Conservation (phyloP, 1,140 invertebrate genomes). For the Trissolcus basalis region DNA sequence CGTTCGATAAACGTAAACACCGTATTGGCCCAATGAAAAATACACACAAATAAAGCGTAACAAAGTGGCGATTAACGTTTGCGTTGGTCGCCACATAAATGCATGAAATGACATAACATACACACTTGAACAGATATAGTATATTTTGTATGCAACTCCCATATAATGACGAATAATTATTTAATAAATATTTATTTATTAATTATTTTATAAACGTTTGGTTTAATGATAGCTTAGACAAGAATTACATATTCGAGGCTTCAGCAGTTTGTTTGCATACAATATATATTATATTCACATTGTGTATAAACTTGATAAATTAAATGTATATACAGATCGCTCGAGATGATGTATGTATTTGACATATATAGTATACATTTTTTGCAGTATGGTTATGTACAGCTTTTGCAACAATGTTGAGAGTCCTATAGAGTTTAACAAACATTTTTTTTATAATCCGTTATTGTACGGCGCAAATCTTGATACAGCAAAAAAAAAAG, state of each 20-base stretch:
- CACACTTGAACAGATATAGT: constrained; percentile 23
- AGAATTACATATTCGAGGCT: background rate
- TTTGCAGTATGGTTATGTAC: constrained; percentile 54
- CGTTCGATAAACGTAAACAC: constrained; percentile 57
- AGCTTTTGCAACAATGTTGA: constrained; percentile 49
- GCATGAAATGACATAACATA: constrained; percentile 37
- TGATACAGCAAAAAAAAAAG: background rate
- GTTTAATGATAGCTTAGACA: background rate
- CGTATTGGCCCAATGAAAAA: constrained; percentile 37
- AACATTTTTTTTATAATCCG: constrained; percentile 32
- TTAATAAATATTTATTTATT: background rate
- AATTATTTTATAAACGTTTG: background rate
- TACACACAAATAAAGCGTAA: constrained; percentile 49
- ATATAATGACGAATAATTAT: no score
- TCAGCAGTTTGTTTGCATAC: constrained; percentile 22
- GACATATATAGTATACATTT: constrained; percentile 36
- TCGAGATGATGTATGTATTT: constrained; percentile 52
- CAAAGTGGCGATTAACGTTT: constrained; percentile 31
- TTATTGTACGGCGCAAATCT: constrained; percentile 13
- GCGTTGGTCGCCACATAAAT: constrained; percentile 23
- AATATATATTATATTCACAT: constrained; percentile 50
- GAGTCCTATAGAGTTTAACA: constrained; percentile 25
- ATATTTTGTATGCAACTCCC: constrained; percentile 39
- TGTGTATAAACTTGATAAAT: constrained; percentile 39
- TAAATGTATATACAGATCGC: constrained; percentile 49